phyloP scores from a whole-genome alignment of 2,113 vertebrate genomes.

The Pluvianellus socialis region DNA sequence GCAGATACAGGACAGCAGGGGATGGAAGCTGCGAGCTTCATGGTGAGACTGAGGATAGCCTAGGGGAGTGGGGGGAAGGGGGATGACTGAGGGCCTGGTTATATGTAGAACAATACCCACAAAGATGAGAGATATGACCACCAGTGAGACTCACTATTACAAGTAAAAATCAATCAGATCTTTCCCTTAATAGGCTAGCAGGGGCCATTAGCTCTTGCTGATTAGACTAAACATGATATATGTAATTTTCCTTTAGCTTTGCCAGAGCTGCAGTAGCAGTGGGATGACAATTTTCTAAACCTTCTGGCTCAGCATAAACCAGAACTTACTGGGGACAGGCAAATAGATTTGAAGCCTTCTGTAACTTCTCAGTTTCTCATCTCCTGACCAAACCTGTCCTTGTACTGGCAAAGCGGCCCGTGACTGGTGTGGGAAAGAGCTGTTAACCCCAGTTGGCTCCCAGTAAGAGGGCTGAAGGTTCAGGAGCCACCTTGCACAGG shows the following conservation, averaged over 20 bases:
- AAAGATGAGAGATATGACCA: neutral
- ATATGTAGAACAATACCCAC: neutral
- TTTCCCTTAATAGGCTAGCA: neutral
- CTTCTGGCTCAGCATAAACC: neutral
- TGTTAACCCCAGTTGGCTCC: neutral
- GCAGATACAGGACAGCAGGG: neutral
- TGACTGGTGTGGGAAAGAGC: neutral
- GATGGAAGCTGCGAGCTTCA: neutral
- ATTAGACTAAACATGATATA: neutral
- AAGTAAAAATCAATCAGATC: neutral
- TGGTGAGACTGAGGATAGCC: neutral
- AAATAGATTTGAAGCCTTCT: neutral
- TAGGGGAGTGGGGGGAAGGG: neutral
- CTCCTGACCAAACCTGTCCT: neutral
- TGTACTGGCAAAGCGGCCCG: neutral
- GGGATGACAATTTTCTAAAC: neutral
- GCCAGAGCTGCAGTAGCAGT: neutral
- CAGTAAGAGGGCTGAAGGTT: neutral
- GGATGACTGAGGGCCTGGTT: neutral
- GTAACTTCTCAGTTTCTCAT: neutral
- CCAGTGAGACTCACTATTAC: neutral
- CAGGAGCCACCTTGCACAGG: neutral
- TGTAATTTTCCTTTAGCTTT: neutral
- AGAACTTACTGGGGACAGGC: neutral
- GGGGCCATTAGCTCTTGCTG: neutral